Conservation (phyloP, 2,888 invertebrate genomes). For the Volucella inflata region DNA sequence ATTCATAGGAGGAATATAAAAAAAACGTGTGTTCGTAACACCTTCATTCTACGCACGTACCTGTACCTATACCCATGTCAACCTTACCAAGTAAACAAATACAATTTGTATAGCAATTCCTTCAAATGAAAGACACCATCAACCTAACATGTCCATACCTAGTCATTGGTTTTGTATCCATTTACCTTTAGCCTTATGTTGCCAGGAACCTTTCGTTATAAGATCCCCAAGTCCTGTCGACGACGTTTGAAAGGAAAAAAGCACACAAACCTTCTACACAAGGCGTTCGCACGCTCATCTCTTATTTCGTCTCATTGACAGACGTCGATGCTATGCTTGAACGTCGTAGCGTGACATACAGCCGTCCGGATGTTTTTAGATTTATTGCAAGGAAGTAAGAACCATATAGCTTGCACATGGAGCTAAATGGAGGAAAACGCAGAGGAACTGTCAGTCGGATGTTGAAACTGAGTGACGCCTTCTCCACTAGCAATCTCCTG, state of each 20-base stretch:
- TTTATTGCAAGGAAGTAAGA: too few relatives aligned
- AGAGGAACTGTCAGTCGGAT: too few relatives aligned
- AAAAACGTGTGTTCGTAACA: too few relatives aligned
- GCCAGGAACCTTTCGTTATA: background rate
- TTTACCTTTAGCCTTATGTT: slow-evolving; percentile 2
- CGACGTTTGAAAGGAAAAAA: background rate
- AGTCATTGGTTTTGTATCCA: slow-evolving; percentile 8
- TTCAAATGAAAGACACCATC: slow-evolving; percentile 18
- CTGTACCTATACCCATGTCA: slow-evolving; percentile 11
- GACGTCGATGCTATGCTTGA: background rate
- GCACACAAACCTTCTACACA: background rate
- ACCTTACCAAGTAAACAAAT: slow-evolving; percentile 4
- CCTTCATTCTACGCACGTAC: too few relatives aligned
- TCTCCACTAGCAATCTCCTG: too few relatives aligned
- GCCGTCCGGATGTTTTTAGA: background rate
- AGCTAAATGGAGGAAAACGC: too few relatives aligned
- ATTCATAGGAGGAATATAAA: too few relatives aligned
- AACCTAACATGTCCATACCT: background rate
- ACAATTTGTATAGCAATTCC: slow-evolving; percentile 13
- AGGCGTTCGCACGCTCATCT: background rate
- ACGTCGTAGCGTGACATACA: background rate
- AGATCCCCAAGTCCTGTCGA: background rate
- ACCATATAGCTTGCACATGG: too few relatives aligned
- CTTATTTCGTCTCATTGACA: slow-evolving; percentile 22
- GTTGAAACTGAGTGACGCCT: too few relatives aligned